Conservation (phyloP, 53 echinoderm and acorn worm genomes). For the Henricia sp. region DNA sequence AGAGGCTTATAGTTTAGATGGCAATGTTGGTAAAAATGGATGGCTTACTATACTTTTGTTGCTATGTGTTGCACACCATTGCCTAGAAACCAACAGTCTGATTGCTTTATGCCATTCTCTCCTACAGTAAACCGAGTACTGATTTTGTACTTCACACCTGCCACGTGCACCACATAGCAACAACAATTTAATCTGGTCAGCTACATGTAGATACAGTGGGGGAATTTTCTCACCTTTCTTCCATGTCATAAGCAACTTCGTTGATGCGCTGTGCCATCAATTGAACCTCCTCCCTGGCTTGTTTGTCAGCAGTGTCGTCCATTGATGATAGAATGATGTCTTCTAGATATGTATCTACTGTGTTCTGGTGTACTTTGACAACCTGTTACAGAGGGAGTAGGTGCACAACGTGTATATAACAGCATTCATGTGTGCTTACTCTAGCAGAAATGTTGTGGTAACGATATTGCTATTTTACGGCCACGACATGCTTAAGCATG, state of each 20-base stretch:
- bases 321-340: constrained; percentile 89
- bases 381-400: constrained; percentile 49
- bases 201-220: background rate
- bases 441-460: background rate
- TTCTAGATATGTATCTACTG: constrained; percentile 92
- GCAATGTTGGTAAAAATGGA: too few species aligned
- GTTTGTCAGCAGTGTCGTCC: constrained; percentile 86
- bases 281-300: constrained; percentile 89
- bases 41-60: too few species aligned
- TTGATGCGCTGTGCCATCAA: constrained; percentile 86
- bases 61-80: too few species aligned
- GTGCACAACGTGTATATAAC: background rate
- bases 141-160: too few species aligned
- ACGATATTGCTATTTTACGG: background rate
- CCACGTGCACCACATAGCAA: too few species aligned
- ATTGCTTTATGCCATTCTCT: too few species aligned
- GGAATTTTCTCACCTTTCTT: constrained; percentile 80
- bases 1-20: too few species aligned
- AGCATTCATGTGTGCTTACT: too few species aligned
- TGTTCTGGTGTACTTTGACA: constrained; percentile 95
- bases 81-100: too few species aligned
- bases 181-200: too few species aligned
- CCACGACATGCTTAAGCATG: too few species aligned
- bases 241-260: constrained; percentile 87
- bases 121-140: too few species aligned